Evolutionary conservation across 2,888 invertebrate genomes (phyloP).

Genomic region (Drosophila kambysellisi): DNA sequence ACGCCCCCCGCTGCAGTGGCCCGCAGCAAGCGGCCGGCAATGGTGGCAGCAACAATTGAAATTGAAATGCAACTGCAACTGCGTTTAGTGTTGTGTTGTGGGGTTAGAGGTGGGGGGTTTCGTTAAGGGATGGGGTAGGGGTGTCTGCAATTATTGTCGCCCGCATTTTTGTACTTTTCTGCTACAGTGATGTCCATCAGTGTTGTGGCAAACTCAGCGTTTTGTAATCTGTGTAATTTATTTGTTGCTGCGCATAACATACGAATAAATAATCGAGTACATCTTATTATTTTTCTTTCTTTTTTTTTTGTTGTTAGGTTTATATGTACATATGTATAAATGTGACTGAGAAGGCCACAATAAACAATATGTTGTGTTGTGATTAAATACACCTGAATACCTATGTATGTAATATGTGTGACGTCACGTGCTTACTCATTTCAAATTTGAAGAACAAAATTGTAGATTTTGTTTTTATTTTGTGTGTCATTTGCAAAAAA

Average conservation of each 20-base stretch:
- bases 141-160: slow-evolving; percentile 41
- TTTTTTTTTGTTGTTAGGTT: slow-evolving; percentile 4
- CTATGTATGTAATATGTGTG: slow-evolving; percentile 16
- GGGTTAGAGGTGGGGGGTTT: neutral
- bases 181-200: slow-evolving; percentile 33
- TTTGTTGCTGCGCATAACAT: slow-evolving; percentile 59
- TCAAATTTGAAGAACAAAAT: neutral
- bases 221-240: slow-evolving; percentile 49
- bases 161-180: slow-evolving; percentile 43
- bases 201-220: slow-evolving; percentile 1
- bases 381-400: neutral
- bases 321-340: neutral
- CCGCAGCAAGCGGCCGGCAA: slow-evolving; percentile 48
- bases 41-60: slow-evolving; percentile 57
- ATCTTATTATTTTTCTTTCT: neutral
- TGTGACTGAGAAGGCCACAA: slow-evolving; percentile 4
- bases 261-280: slow-evolving; percentile 9
- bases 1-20: slow-evolving; percentile 62
- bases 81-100: slow-evolving; percentile 17
- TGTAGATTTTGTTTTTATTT: neutral
- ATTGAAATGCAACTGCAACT: slow-evolving; percentile 57
- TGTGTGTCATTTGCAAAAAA: slow-evolving; percentile 26
- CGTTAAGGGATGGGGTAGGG: neutral
- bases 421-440: slow-evolving; percentile 37
- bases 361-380: slow-evolving; percentile 21